Evolutionary conservation across 2,888 invertebrate genomes (phyloP), one percentile per base, ranked within the genome.

Genomic region (Drosophila parthenogenetica): DNA sequence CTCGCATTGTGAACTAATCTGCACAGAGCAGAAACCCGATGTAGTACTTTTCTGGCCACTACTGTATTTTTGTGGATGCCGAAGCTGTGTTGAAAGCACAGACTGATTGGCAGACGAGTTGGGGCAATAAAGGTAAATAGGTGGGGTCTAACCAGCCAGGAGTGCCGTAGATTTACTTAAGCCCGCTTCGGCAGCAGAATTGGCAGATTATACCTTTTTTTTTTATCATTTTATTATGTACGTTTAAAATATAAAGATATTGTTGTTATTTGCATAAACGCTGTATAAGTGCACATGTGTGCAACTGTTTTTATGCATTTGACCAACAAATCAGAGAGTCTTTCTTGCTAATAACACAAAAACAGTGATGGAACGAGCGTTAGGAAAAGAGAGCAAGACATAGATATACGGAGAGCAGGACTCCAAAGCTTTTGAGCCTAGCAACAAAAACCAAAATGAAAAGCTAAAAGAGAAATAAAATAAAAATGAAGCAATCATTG

Each of bases 401-500:
- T 2, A 40, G 29, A 42, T 37, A 22, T 5, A 22, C 5, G 22
- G 5, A 39, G 42, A 39, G 25, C 32, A 19, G 16, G 19, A 32
- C 19, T 57, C 39, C 25, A 53, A 51, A 45, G 32, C 62, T 54
- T 42, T 75, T 65, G 60, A 73, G 77, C 77, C 61, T 77, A 70
- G 77, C 74, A 77, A 77, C 77, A 29, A 35, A 65, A 45, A 17
- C 43, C 35, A 13, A 48, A 54, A 64, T 81, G 76, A 73, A 81
- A 78, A 81, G 67, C 70, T 79, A 63, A 69, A 43, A 40, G 35
- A 39, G 10, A 69, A 43, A 68, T 39, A 59, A 58, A 63, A 72
- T 59, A 55, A 45, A 73, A 73, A 79, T 71, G 69, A 71, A 79
- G 79, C 79, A 84, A 84, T 84, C 85, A 74, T 81, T 84, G 85